Base-by-base conservation (phyloP, 2,797 vertebrate species). In the Sebastes aleutianus region DNA sequence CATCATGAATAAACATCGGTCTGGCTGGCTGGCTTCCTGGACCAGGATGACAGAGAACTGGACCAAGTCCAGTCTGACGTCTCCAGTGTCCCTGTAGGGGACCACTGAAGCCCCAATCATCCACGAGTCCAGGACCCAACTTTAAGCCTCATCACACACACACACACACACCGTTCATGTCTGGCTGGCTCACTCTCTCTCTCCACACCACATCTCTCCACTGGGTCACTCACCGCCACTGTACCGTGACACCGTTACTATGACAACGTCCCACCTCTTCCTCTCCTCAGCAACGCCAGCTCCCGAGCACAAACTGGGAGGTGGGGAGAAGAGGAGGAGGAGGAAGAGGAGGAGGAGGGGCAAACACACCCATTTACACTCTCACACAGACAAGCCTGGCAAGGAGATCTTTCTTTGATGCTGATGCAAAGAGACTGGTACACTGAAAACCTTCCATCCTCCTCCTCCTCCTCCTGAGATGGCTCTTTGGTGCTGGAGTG, bases 371-470 rank as follows among this genome's bases (percentile, higher is more conserved):
- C 80, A 85, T 80, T 81, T 68, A 78, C 74, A 83, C 84, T 67
- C 78, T 75, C 80, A 26, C 76, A 85, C 74, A 76, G 72, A 76
- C 79, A 53, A 80, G 70, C 82, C 53, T 53, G 74, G 83, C 78
- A 89, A 84, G 86, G 76, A 87, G 78, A 84, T 78, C 83, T 71
- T 58, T 62, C 76, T 83, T 82, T 89, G 84, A 94, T 85, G 87
- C 82, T 94, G 89, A 96, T 95, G 89, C 74, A 89, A 80, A 84
- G 77, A 61, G 92, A 93, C 84, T 61, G 80, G 75, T 88, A 92
- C 90, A 90, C 83, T 85, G 71, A 92, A 92, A 91, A 74, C 77
- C 88, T 82, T 79, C 80, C 88, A 78, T 76, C 77, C 74, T 83
- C 79, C 47, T 76, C 27, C 47, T 76, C 27, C 77, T 81, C 74